Evolutionary conservation across 2,888 invertebrate species (phyloP).

Genomic region (Myopa testacea): DNA sequence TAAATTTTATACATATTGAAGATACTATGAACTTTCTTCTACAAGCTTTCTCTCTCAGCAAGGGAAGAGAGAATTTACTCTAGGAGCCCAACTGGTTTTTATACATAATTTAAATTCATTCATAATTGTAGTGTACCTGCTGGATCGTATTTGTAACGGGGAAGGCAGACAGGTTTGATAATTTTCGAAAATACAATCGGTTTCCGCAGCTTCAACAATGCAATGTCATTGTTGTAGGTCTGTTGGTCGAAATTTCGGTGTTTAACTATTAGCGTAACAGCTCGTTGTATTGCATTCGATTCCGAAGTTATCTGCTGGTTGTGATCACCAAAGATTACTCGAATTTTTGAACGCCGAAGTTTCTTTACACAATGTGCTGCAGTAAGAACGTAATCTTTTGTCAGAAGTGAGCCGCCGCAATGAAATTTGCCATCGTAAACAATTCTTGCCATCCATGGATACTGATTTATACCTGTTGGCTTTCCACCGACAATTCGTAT

Average conservation of each 20-base stretch:
- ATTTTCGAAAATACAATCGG: slow-evolving; percentile 78
- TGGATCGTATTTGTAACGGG: slow-evolving; percentile 70
- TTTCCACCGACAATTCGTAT: slow-evolving; percentile 87
- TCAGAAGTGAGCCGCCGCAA: slow-evolving; percentile 86
- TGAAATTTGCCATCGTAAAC: slow-evolving; percentile 91
- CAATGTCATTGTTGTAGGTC: slow-evolving; percentile 89
- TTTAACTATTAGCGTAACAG: slow-evolving; percentile 81
- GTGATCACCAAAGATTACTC: slow-evolving; percentile 86
- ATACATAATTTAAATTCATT: no score
- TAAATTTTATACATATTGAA: background rate
- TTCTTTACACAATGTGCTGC: slow-evolving; percentile 88
- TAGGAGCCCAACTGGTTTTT: no score
- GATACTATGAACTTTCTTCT: no score
- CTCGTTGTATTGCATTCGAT: slow-evolving; percentile 83
- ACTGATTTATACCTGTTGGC: slow-evolving; percentile 84
- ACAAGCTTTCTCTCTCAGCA: no score
- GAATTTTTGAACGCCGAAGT: slow-evolving; percentile 82
- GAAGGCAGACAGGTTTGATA: slow-evolving; percentile 79
- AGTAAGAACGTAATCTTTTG: slow-evolving; percentile 85
- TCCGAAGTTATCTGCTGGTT: slow-evolving; percentile 84
- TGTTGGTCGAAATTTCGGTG: slow-evolving; percentile 87
- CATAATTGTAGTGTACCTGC: slow-evolving; percentile 70
- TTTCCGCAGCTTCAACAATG: slow-evolving; percentile 80
- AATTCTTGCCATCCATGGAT: slow-evolving; percentile 88
- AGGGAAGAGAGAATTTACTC: no score